Percentiles rank a stretch among this genome's conserved stretches.
These are phyloP conservation scores for Odocoileus hemionus DNA, from an alignment of 2,113 vertebrate species.

Conservation along the genomic window DNA sequence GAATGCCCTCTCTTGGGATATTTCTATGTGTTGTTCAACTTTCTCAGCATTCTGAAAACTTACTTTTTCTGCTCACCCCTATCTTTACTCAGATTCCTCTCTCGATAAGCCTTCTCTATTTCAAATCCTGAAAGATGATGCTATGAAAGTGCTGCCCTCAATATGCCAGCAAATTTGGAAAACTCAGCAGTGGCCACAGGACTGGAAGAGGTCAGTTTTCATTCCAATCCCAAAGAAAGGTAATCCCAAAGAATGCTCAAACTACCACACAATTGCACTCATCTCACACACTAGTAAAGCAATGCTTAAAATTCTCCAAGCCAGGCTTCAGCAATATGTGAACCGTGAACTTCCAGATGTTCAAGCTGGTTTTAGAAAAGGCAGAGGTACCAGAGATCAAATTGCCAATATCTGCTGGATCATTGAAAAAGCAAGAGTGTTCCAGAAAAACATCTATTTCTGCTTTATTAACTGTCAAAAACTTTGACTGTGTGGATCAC, in stretches of 20 bases:
- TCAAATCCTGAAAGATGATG: background rate
- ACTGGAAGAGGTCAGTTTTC: background rate
- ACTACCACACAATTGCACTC: rapidly evolving
- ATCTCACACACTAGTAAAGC: background rate
- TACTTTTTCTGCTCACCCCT: background rate
- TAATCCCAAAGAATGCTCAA: background rate
- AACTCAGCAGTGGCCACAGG: background rate
- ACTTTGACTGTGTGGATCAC: no score
- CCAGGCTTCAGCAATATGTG: no score
- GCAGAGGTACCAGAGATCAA: no score
- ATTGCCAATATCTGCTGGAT: no score
- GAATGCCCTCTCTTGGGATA: background rate
- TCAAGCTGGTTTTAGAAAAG: no score
- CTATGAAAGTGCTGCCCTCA: background rate
- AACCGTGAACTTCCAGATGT: no score
- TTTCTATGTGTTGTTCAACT: background rate
- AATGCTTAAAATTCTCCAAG: no score
- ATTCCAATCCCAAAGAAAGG: background rate
- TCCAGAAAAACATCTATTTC: no score
- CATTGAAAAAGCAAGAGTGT: no score
- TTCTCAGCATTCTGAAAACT: background rate
- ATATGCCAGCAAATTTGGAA: background rate
- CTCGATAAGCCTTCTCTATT: background rate
- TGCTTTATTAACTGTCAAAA: no score
- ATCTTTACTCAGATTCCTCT: background rate